Evolutionary conservation across 2,797 vertebrate species (phyloP).

Genomic region (Trichosurus vulpecula): DNA sequence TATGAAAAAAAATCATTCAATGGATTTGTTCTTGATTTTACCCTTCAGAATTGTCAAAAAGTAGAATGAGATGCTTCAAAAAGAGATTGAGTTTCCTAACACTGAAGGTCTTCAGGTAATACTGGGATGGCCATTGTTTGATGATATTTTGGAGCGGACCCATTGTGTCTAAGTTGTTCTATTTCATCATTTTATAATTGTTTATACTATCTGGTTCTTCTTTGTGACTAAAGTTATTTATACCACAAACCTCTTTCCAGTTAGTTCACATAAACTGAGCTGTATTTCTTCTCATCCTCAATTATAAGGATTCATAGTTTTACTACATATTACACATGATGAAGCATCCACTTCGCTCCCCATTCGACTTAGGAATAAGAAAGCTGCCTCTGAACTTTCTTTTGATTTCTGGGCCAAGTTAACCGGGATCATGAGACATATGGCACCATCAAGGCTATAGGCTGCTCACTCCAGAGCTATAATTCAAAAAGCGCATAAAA

Average conservation of each 20-base stretch:
- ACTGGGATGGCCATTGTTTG: background rate
- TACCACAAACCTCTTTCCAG: background rate
- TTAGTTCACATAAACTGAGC: background rate
- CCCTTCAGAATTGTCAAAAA: background rate
- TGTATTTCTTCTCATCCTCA: background rate
- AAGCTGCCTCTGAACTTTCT: background rate
- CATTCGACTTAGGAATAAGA: background rate
- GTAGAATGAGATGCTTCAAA: background rate
- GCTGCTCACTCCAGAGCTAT: background rate
- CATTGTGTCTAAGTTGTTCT: background rate
- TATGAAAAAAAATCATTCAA: background rate
- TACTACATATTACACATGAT: background rate
- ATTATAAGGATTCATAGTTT: background rate
- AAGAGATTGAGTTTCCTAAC: background rate
- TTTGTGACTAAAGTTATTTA: background rate
- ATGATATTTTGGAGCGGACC: background rate
- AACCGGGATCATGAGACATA: background rate
- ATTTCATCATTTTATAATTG: background rate
- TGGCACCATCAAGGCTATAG: background rate
- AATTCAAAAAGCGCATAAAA: background rate
- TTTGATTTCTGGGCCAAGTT: background rate
- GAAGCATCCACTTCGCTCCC: background rate
- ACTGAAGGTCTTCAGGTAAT: background rate
- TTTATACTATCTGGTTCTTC: background rate
- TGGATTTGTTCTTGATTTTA: background rate